These are phyloP conservation scores for Amphibalanus amphitrite DNA, from an alignment of 1,140 invertebrate genomes.

Conservation along the genomic window DNA sequence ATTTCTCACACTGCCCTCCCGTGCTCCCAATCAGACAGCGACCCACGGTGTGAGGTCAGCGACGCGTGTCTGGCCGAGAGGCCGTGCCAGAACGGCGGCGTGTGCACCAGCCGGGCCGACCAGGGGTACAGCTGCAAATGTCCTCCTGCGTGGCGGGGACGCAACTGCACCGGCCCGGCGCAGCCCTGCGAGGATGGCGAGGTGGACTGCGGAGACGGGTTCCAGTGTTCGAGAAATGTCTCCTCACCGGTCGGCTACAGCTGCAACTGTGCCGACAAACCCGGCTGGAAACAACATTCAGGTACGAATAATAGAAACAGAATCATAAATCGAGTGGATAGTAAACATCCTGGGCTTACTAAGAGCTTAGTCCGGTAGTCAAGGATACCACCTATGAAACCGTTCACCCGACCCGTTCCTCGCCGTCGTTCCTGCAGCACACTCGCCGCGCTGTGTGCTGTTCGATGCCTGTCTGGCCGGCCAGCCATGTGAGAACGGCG, in stretches of 20 bases:
- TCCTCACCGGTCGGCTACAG: background rate
- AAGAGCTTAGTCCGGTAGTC: too few species aligned
- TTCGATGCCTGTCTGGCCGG: conserved; percentile 10
- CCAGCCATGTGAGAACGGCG: conserved; percentile 30
- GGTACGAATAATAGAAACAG: too few species aligned
- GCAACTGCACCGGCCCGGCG: background rate
- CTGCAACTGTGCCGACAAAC: background rate
- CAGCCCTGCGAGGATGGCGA: background rate
- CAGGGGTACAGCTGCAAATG: background rate
- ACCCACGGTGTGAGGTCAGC: background rate
- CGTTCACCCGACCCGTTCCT: too few species aligned
- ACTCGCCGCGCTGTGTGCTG: conserved; percentile 2
- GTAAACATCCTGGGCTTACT: too few species aligned
- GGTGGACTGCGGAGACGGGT: background rate
- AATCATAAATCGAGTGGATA: too few species aligned
- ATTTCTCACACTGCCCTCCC: too few species aligned
- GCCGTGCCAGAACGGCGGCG: background rate
- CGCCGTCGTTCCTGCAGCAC: background rate
- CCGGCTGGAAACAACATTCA: background rate
- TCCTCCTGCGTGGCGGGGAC: background rate
- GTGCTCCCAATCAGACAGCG: background rate
- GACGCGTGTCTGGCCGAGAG: background rate
- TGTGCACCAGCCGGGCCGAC: background rate
- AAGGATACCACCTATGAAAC: too few species aligned
- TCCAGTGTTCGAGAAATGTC: background rate